Evolutionary conservation across 2,888 invertebrate genomes (phyloP).

Genomic region (Apantesis nais): DNA sequence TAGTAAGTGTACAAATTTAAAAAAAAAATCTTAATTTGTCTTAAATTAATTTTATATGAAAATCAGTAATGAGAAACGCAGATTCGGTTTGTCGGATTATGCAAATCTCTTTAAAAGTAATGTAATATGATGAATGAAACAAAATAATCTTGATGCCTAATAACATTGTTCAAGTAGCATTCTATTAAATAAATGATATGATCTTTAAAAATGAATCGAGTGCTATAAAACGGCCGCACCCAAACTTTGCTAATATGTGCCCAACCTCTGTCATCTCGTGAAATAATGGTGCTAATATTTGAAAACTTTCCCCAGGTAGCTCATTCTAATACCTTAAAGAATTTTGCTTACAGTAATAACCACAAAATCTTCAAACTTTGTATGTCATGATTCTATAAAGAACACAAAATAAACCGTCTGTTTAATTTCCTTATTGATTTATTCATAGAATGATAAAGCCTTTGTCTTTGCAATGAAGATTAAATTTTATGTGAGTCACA

Average conservation of each 20-base stretch:
- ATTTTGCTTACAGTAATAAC: slow-evolving; percentile 75
- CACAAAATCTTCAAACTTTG: slow-evolving; percentile 63
- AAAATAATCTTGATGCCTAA: background rate
- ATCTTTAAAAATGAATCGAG: slow-evolving; percentile 69
- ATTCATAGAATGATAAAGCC: slow-evolving; percentile 18
- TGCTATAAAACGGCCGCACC: slow-evolving; percentile 68
- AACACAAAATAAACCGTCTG: slow-evolving; percentile 41
- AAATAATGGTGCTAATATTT: slow-evolving; percentile 85
- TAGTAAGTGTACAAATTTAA: background rate
- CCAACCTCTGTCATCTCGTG: slow-evolving; percentile 83
- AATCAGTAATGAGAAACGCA: background rate
- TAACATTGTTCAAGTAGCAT: slow-evolving; percentile 18
- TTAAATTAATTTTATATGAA: background rate
- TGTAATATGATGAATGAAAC: background rate
- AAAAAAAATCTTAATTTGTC: background rate
- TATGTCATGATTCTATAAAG: slow-evolving; percentile 58
- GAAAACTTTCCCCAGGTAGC: slow-evolving; percentile 78
- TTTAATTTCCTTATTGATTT: slow-evolving; percentile 25
- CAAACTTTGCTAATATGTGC: slow-evolving; percentile 85
- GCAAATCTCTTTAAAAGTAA: background rate
- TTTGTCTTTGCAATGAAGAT: slow-evolving; percentile 26
- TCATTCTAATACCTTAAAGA: slow-evolving; percentile 76
- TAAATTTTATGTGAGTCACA: slow-evolving; percentile 27
- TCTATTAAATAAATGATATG: slow-evolving; percentile 42
- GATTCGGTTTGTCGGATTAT: background rate